Base-by-base conservation (phyloP, 64 coral and sea anemone genomes). In the Orbicella faveolata region DNA sequence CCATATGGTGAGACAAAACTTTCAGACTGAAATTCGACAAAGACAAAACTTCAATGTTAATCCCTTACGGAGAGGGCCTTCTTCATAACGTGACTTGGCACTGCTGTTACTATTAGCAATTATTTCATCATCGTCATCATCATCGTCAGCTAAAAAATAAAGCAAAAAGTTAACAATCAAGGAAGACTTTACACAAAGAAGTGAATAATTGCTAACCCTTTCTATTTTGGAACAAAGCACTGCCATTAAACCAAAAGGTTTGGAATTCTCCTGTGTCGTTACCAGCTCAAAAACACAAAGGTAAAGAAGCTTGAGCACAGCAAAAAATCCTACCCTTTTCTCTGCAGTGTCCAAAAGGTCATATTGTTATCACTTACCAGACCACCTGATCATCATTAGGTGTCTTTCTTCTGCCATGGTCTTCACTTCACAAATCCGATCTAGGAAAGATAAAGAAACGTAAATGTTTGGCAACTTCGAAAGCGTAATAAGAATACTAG, bases 371-470 rank as follows among this genome's bases (percentile, higher is more conserved):
- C 36, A 90, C 92, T 89, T 34, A 94, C 92, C 92, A 57, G 88
- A 88, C 92, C 92, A 94, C 67, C 76, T 89, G 20, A 94, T 89
- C 92, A 94, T 89, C 25, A 67, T 89, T n/a, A 83, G 74, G 53
- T 94, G 92, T 61, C 92, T 94, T 57, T 94, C 61, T 66, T 89
- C 88, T 12, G 88, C 92, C 34, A 94, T 87, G 53, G 41, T 79
- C 57, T 67, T 94, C 54, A 94, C 92, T 75, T 94, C 92, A 57
- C 81, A 76, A 74, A 94, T 94, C 61, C 87, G 81, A 87, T 94
- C 92, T 94, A 78, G 37, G 14, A 83, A 41, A 83, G 20, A 51
- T 36, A 68, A 3, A 20, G 36, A 66, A 44, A 30, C 39, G 39
- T 23, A 1, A 65, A 65, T 5, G 18, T 21, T 21, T 67, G 30